Percentiles rank a stretch among this genome's conserved stretches.
Conservation (phyloP, 2,888 invertebrate species). For the Iselma pallidipennis region DNA sequence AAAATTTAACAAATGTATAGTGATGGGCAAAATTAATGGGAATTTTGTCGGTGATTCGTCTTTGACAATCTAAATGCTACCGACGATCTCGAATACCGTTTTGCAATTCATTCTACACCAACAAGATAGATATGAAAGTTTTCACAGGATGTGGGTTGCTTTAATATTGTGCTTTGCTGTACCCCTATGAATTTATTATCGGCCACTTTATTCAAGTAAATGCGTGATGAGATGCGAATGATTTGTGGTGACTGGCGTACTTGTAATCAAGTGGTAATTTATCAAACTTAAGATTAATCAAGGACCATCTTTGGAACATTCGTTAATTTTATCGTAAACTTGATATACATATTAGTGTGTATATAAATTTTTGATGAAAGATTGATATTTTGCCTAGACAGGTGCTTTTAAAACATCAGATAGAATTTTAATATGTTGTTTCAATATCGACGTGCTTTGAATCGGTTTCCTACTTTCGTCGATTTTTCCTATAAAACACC, state of each 20-base stretch:
- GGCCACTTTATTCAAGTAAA: conserved; percentile 4
- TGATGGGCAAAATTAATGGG: conserved; percentile 16
- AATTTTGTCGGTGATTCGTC: conserved; percentile 17
- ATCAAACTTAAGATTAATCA: conserved; percentile 14
- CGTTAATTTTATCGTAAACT: neutral
- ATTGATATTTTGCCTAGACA: too few relatives aligned
- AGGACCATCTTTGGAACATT: conserved; percentile 7
- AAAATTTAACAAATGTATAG: conserved; percentile 15
- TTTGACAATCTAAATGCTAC: conserved; percentile 13
- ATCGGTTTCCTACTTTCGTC: too few relatives aligned
- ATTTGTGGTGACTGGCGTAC: conserved; percentile 5
- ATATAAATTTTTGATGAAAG: neutral
- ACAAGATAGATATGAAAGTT: conserved; percentile 3
- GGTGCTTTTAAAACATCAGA: too few relatives aligned
- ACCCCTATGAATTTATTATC: conserved; percentile 10
- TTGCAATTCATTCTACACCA: neutral
- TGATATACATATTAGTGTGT: neutral
- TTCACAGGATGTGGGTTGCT: conserved; percentile 2
- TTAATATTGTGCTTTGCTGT: neutral
- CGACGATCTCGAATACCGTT: neutral
- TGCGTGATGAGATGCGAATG: conserved; percentile 7
- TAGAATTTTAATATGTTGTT: too few relatives aligned
- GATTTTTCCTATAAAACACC: too few relatives aligned
- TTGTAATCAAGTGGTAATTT: conserved; percentile 4
- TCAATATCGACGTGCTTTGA: too few relatives aligned